Conservation (phyloP, 2,888 invertebrate genomes). For the Perithous albicinctus region DNA sequence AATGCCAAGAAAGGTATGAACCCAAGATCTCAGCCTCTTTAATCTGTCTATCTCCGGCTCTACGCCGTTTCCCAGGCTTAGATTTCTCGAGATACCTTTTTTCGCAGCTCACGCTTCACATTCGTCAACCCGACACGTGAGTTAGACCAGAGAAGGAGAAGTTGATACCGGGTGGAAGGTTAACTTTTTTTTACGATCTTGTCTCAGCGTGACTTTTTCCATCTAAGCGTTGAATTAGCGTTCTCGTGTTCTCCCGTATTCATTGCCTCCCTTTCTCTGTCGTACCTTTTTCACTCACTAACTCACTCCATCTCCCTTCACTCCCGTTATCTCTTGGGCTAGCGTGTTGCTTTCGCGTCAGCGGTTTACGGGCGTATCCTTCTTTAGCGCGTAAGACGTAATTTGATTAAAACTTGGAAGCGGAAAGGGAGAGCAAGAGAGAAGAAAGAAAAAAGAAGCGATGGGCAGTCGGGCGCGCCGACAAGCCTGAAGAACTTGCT, state of each 20-base stretch:
- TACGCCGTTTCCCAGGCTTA: not conserved
- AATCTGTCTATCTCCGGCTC: too few relatives aligned
- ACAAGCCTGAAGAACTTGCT: slow-evolving; percentile 54
- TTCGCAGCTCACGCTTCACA: not conserved
- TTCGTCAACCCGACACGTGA: slow-evolving; percentile 18
- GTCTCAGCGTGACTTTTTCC: slow-evolving; percentile 54
- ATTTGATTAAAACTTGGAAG: slow-evolving; percentile 78
- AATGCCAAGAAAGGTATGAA: not conserved
- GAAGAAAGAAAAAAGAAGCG: slow-evolving; percentile 14
- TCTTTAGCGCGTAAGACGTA: slow-evolving; percentile 73
- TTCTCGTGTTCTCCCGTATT: slow-evolving; percentile 59
- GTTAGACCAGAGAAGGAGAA: not conserved
- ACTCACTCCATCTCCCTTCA: slow-evolving; percentile 25
- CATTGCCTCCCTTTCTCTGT: slow-evolving; percentile 24
- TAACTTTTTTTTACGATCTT: slow-evolving; percentile 53
- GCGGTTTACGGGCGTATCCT: slow-evolving; percentile 71
- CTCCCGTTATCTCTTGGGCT: slow-evolving; percentile 33
- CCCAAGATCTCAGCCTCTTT: not conserved
- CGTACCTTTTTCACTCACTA: not conserved
- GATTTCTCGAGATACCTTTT: slow-evolving; percentile 10
- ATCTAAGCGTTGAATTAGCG: slow-evolving; percentile 63
- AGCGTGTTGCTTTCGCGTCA: slow-evolving; percentile 69
- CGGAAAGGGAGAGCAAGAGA: slow-evolving; percentile 39
- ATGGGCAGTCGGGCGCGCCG: slow-evolving; percentile 20
- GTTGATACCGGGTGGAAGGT: slow-evolving; percentile 16